phyloP scores from a whole-genome alignment of 2,113 vertebrate genomes.

The Boleophthalmus pectinirostris region DNA sequence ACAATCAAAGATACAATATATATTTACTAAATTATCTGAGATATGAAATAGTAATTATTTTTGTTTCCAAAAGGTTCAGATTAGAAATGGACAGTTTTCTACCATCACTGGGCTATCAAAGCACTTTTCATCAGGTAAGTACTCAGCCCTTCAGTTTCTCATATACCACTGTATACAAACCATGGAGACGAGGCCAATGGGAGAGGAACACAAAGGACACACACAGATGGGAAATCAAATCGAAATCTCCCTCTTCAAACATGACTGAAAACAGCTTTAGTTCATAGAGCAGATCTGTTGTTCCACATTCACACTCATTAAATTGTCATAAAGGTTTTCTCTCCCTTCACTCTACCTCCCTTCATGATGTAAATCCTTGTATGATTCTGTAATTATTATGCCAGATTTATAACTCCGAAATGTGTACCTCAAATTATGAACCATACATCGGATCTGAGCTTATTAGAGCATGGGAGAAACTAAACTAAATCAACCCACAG shows the following conservation, averaged over 20 bases:
- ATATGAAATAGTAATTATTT: no score
- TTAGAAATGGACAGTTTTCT: not conserved
- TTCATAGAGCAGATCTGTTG: not conserved
- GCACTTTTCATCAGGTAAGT: not conserved
- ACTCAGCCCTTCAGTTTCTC: not conserved
- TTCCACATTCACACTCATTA: conserved; percentile 6
- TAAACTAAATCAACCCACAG: not conserved
- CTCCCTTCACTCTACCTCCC: conserved; percentile 37
- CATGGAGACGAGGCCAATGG: not conserved
- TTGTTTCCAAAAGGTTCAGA: not conserved
- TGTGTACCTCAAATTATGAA: not conserved
- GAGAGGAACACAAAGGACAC: not conserved
- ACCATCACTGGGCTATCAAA: not conserved
- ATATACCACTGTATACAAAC: not conserved
- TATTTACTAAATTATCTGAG: no score
- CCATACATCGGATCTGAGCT: conserved; percentile 45
- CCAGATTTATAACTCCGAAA: conserved; percentile 42
- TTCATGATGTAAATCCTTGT: conserved; percentile 34
- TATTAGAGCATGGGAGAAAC: conserved; percentile 14
- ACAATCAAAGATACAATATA: not conserved
- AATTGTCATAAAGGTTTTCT: conserved; percentile 13
- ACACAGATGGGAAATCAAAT: not conserved
- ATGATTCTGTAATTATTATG: conserved; percentile 60
- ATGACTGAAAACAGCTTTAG: not conserved
- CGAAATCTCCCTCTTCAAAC: not conserved